Evolutionary conservation across 2,113 vertebrate genomes (phyloP).

Genomic region (Tenrec ecaudatus): DNA sequence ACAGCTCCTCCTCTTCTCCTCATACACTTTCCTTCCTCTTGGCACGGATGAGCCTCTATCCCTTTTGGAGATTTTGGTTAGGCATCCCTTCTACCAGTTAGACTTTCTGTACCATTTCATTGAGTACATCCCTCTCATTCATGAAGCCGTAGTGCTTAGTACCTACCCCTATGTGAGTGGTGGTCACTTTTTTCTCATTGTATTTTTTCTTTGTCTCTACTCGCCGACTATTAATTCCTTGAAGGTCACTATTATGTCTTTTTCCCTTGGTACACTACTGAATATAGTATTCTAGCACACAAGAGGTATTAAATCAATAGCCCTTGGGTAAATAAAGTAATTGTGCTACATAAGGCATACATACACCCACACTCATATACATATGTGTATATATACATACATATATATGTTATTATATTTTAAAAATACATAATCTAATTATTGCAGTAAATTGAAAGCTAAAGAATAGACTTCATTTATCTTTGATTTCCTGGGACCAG

Average conservation of each 20-base stretch:
- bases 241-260: background rate
- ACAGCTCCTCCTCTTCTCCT: background rate
- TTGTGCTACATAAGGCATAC: background rate
- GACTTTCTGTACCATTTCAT: background rate
- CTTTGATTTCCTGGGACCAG: background rate
- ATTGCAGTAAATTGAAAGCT: background rate
- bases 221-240: background rate
- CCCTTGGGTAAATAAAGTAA: background rate
- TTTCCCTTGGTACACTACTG: background rate
- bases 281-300: background rate
- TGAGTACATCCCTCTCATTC: background rate
- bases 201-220: slow-evolving; percentile 10
- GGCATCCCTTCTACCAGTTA: background rate
- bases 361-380: too few species aligned
- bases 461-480: background rate
- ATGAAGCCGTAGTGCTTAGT: background rate
- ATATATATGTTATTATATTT: background rate
- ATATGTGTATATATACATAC: background rate
- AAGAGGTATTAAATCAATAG: background rate
- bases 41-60: background rate
- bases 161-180: background rate
- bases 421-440: background rate
- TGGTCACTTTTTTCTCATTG: background rate
- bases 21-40: background rate
- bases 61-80: background rate